These are phyloP conservation scores for Psilopogon haemacephalus DNA, from an alignment of 2,113 vertebrate species.

Conservation along the genomic window DNA sequence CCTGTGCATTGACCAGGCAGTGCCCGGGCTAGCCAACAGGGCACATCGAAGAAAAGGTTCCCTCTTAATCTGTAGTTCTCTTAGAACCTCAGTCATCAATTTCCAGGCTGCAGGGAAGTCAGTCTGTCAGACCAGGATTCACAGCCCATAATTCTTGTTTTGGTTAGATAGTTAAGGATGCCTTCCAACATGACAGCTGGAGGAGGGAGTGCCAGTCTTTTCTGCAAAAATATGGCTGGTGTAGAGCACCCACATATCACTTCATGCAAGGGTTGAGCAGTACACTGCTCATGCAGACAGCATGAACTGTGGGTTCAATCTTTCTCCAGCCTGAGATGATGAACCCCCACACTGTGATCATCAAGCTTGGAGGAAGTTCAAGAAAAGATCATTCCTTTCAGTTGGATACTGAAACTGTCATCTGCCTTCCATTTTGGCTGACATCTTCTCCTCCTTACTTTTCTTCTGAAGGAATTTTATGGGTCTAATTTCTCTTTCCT, in stretches of 20 bases:
- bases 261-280: background rate
- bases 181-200: conserved; percentile 54
- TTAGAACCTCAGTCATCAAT: background rate
- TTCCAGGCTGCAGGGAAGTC: conserved; percentile 30
- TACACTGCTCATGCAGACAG: background rate
- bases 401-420: background rate
- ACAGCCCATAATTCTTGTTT: background rate
- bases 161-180: background rate
- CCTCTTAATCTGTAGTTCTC: background rate
- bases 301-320: background rate
- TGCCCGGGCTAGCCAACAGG: background rate
- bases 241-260: background rate
- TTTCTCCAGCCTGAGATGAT: background rate
- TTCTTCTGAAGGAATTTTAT: background rate
- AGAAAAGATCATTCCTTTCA: background rate
- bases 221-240: background rate
- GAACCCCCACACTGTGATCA: background rate
- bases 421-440: background rate
- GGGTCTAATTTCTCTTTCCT: background rate
- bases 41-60: background rate
- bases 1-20: background rate
- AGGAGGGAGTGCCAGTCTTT: conserved; percentile 41
- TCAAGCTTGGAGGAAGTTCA: fast-evolving
- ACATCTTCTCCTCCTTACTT: background rate
- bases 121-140: conserved; percentile 41